A percentile compares a stretch with the other conserved stretches of the same genome.
Conservation (phyloP, 2,888 invertebrate genomes). For the Auanema sp. region DNA sequence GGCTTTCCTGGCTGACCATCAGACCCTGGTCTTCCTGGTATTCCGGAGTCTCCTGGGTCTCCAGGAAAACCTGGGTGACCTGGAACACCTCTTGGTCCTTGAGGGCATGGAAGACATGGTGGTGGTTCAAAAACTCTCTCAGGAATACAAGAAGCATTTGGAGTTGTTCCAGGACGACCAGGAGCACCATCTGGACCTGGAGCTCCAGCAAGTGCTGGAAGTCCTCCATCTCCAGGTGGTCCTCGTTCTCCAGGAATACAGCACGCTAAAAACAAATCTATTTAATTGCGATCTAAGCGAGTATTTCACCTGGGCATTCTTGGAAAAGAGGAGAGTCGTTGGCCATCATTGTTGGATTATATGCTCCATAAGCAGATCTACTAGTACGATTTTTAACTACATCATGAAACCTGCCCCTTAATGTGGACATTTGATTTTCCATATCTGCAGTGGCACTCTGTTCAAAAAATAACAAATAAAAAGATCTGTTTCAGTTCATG, state of each 20-base stretch:
- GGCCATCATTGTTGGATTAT: conserved; percentile 57
- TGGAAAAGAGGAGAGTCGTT: conserved; percentile 61
- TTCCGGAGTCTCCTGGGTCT: conserved; percentile 60
- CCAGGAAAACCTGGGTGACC: conserved; percentile 60
- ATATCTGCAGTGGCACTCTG: conserved; percentile 44
- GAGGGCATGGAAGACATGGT: conserved; percentile 64
- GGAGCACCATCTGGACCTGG: conserved; percentile 64
- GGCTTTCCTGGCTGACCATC: conserved; percentile 55
- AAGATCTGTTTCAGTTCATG: not conserved
- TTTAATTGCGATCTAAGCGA: not conserved
- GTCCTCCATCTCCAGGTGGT: conserved; percentile 55
- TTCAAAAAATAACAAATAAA: conserved; percentile 2
- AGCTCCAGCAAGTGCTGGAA: conserved; percentile 55
- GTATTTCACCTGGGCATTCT: conserved; percentile 58
- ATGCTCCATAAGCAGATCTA: conserved; percentile 40
- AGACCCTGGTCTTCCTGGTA: conserved; percentile 54
- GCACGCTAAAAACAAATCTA: conserved; percentile 47
- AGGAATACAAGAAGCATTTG: conserved; percentile 64
- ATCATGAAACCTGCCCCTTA: conserved; percentile 31
- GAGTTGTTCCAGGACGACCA: conserved; percentile 63
- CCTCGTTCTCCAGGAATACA: conserved; percentile 61
- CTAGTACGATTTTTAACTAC: conserved; percentile 29
- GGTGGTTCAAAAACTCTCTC: conserved; percentile 63
- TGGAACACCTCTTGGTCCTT: conserved; percentile 53
- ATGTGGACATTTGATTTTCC: conserved; percentile 52